Conservation (phyloP, 2,113 vertebrate species). For the Sialia sialis region DNA sequence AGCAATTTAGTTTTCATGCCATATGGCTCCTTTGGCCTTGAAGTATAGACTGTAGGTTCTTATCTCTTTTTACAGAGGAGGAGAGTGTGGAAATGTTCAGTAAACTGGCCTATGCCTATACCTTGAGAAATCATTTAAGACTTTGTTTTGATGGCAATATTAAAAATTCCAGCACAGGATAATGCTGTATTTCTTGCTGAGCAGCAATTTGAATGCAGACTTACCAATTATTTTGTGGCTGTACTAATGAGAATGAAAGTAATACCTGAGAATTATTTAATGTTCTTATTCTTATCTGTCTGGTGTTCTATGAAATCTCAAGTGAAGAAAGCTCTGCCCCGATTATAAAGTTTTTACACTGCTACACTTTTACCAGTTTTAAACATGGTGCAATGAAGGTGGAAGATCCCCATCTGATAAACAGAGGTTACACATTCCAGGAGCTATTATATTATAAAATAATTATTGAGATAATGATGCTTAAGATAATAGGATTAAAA, state of each 20-base stretch:
- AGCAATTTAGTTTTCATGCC: background rate
- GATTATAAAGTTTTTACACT: background rate
- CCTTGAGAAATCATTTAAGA: background rate
- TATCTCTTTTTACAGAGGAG: background rate
- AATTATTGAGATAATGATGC: background rate
- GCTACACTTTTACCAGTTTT: background rate
- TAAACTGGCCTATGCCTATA: background rate
- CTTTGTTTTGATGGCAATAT: background rate
- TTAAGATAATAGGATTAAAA: background rate
- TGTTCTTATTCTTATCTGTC: background rate
- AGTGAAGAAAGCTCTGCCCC: background rate
- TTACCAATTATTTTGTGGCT: background rate
- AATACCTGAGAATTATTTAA: background rate
- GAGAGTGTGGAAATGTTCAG: background rate
- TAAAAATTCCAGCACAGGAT: background rate
- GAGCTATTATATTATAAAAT: background rate
- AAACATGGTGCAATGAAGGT: background rate
- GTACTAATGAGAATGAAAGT: background rate
- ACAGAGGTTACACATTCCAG: background rate
- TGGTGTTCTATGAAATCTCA: background rate
- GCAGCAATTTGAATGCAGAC: background rate
- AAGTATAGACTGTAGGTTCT: background rate
- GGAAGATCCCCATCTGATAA: background rate
- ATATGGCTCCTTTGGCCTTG: background rate
- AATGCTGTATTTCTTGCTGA: background rate